phyloP scores from a whole-genome alignment of 2,888 invertebrate genomes.

The Phorcus lineatus region DNA sequence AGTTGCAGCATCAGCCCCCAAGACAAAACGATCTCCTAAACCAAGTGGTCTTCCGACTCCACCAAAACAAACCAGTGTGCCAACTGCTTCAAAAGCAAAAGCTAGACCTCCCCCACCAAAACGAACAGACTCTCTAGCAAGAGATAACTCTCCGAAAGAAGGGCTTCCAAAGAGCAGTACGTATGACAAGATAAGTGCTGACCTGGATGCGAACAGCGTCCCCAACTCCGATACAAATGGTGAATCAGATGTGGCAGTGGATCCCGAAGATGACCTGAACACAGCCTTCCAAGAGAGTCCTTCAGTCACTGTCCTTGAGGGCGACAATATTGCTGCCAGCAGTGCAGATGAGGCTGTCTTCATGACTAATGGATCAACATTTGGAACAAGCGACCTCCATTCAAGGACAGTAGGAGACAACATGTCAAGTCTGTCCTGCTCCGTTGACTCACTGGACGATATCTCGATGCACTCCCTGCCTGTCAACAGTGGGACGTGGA shows the following conservation, averaged over 20 bases:
- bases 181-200: conserved; percentile 72
- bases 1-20: conserved; percentile 40
- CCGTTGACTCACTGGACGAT: conserved; percentile 34
- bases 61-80: background rate
- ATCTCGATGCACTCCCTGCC: conserved; percentile 28
- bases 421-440: conserved; percentile 22
- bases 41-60: conserved; percentile 31
- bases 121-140: conserved; percentile 39
- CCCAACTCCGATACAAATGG: background rate
- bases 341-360: background rate
- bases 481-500: conserved; percentile 61
- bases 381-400: background rate
- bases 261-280: background rate
- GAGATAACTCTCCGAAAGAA: conserved; percentile 32
- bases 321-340: background rate
- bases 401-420: background rate
- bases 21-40: conserved; percentile 11
- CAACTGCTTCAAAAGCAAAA: conserved; percentile 20
- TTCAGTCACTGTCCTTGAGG: conserved; percentile 4
- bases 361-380: background rate
- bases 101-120: conserved; percentile 29
- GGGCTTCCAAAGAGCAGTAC: conserved; percentile 72
- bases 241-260: background rate
- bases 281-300: conserved; percentile 13
- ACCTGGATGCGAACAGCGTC: background rate